Evolutionary conservation across 2,113 vertebrate genomes (phyloP).

Genomic region (Siniperca chuatsi): DNA sequence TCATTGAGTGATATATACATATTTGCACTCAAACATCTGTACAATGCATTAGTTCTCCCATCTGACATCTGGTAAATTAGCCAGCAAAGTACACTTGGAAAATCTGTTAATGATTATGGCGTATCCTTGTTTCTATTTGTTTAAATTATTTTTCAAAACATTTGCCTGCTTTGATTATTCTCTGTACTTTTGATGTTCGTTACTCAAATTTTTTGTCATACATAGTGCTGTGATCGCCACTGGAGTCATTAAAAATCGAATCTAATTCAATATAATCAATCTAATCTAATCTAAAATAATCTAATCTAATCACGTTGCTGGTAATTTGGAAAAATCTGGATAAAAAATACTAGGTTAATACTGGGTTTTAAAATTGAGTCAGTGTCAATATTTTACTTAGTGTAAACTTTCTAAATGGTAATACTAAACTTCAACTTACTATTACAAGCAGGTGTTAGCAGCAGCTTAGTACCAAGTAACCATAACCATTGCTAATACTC

Average conservation of each 20-base stretch:
- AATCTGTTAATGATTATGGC: background rate
- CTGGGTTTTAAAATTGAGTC: background rate
- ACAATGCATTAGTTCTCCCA: background rate
- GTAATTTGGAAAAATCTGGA: background rate
- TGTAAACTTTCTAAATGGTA: background rate
- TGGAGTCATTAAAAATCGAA: background rate
- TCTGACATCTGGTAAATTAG: background rate
- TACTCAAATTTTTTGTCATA: background rate
- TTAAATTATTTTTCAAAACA: background rate
- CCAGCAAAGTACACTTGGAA: background rate
- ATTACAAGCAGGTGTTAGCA: background rate
- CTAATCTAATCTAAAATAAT: too few species aligned
- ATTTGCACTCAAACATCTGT: background rate
- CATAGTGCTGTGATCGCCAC: background rate
- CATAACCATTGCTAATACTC: background rate
- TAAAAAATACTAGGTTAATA: background rate
- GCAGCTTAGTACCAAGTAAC: background rate
- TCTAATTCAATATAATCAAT: background rate
- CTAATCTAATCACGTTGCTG: background rate
- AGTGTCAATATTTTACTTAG: background rate
- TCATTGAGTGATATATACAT: background rate
- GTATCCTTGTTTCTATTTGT: background rate
- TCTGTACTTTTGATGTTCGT: background rate
- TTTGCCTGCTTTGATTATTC: background rate
- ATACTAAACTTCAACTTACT: background rate